phyloP scores from a whole-genome alignment of 2,888 invertebrate genomes.

The Tetragnatha montana region DNA sequence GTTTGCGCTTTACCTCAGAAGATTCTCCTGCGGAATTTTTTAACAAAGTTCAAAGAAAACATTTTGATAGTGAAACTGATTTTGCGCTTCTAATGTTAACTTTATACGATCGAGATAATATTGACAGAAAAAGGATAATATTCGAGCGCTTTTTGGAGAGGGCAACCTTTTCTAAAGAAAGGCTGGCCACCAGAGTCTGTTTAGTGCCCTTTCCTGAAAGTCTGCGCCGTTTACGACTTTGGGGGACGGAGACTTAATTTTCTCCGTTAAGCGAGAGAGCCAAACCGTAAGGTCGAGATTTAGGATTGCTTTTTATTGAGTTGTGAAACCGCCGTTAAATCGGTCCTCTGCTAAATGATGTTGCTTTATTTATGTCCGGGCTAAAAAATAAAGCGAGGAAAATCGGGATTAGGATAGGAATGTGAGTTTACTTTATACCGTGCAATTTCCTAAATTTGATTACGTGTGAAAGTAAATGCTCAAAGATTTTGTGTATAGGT shows the following conservation, averaged over 20 bases:
- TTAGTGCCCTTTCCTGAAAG: neutral
- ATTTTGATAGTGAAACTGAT: too few species aligned
- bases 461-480: too few species aligned
- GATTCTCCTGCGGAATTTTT: too few species aligned
- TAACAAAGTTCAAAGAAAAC: too few species aligned
- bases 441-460: too few species aligned
- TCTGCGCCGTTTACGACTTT: conserved; percentile 18
- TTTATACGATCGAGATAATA: too few species aligned
- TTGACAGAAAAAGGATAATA: too few species aligned
- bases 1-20: too few species aligned
- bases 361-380: conserved; percentile 28
- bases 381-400: neutral
- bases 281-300: conserved; percentile 6
- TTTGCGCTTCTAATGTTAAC: too few species aligned
- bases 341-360: conserved; percentile 17
- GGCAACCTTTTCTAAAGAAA: neutral
- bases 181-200: neutral
- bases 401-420: neutral
- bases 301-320: conserved; percentile 41
- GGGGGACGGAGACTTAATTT: conserved; percentile 1
- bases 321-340: conserved; percentile 34
- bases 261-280: conserved; percentile 7
- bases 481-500: too few species aligned
- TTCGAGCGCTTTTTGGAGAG: too few species aligned
- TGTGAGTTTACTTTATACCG: too few species aligned